These are phyloP conservation scores for Microcebus ravelobensis DNA, from an alignment of 2,113 vertebrate species.

Conservation along the genomic window DNA sequence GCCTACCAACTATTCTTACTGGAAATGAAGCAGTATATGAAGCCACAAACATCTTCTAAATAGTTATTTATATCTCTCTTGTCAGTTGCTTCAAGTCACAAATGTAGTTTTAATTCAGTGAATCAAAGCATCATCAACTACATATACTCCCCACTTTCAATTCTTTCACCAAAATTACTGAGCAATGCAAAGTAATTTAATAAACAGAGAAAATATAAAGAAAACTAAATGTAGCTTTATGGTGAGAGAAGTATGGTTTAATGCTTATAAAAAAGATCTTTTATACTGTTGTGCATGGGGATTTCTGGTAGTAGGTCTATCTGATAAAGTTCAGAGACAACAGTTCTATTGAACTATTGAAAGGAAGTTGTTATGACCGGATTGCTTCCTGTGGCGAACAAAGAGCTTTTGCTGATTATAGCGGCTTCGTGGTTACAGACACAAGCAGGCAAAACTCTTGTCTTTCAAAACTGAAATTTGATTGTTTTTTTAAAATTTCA, in stretches of 20 bases:
- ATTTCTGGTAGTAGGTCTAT: conserved; percentile 49
- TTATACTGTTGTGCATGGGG: neutral
- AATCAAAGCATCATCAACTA: neutral
- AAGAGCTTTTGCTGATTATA: conserved; percentile 60
- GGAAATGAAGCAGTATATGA: neutral
- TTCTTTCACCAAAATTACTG: neutral
- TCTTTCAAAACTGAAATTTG: conserved; percentile 41
- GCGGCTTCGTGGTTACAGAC: conserved; percentile 33
- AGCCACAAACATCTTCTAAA: neutral
- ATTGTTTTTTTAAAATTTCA: neutral
- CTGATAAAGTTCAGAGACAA: conserved; percentile 68
- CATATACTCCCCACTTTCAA: conserved; percentile 41
- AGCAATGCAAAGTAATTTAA: conserved; percentile 23
- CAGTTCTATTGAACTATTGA: conserved; percentile 42
- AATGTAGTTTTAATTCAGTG: conserved; percentile 3
- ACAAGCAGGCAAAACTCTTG: neutral
- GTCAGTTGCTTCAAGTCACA: neutral
- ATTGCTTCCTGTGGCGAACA: conserved; percentile 77
- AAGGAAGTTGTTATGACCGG: conserved; percentile 71
- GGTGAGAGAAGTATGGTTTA: neutral
- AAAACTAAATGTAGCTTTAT: neutral
- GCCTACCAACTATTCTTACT: neutral
- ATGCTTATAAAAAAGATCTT: neutral
- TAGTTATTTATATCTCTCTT: neutral
- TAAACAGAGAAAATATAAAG: neutral